Evolutionary conservation across 2,888 invertebrate species (phyloP), one percentile per base, ranked within the genome.

Genomic region (Caenorhabditis sulstoni): DNA sequence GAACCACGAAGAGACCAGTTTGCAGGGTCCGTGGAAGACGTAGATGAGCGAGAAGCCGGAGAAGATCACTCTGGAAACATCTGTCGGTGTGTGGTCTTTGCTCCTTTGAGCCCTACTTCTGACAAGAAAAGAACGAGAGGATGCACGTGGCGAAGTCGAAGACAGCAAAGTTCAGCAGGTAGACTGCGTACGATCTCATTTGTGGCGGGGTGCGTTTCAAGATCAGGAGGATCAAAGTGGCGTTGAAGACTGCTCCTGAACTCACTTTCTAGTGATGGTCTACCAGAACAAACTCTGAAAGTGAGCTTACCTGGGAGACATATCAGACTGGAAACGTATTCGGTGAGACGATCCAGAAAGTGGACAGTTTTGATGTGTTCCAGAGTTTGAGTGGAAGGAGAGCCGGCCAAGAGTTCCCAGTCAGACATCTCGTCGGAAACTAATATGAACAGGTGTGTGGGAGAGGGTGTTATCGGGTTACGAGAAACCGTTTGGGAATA

Each of bases 91-190:
- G 37, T 16, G 49, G 35, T 62, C 22, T 29, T 23, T 44, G 22
- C 18, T 12, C 9, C 37, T n/a, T n/a, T n/a, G n/a, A n/a, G n/a
- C n/a, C 68, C 50, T 35, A 77, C 75, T 76, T 67, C 45, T 76
- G 75, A 62, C 75, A 76, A 0, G 75, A 45, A 50, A 76, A 76
- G 22, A 68, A 76, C 44, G 75, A 67, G 22, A 68, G 57, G 57
- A 76, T 67, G 67, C 67, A 76, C 4, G 75, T 76, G 57, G 68
- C 67, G 14, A 81, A 70, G 50, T 81, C 81, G 44, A 81, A 77
- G 3, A 81, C 35, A 29, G 79, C 78, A 59, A 81, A 81, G 58
- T 79, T 79, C 52, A 81, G 35, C 0, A 81, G 64, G 29, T 74
- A 75, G 45, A 81, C 71, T 14, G 75, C 57, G 16, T 78, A 81